Evolutionary conservation across 2,888 invertebrate species (phyloP), one percentile per base, ranked within the genome.

Genomic region (Ethmia dodecea): DNA sequence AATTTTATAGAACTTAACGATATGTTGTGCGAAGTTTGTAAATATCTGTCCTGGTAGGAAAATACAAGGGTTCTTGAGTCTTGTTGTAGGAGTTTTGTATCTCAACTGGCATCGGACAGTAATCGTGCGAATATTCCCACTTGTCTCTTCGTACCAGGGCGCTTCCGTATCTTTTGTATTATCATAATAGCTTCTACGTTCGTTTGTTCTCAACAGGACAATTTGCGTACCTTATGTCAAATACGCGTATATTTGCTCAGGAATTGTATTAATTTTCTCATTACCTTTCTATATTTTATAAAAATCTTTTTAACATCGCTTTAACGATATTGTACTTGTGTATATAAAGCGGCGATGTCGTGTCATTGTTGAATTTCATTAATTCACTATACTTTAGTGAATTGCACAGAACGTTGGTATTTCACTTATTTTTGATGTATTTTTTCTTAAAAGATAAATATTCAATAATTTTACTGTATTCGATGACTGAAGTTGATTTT

Each of bases 321-420:
- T 74, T 59, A 57, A 63, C 55, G n/a, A n/a, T 55, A 65, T 54
- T 61, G 55, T 33, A 28, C 42, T 38, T 15, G 27, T 32, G 22
- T 36, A 31, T 35, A 33, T 35, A 16, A 32, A 55, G 54, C 54
- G 60, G 66, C 69, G 71, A 65, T 68, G 64, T 70, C 68, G 68
- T 70, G 59, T 72, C 65, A 72, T 77, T 81, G 80, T 83, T 84
- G 60, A 74, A 70, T 67, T 70, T 68, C 56, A 13, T 66, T 68
- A 66, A 67, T 72, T 72, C 71, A 77, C 76, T 74, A 60, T 58
- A 48, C 58, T 78, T 78, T 80, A 79, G 74, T 73, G 77, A 69
- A 78, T 69, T 79, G 86, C 86, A 84, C 86, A 79, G 83, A 86
- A 84, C 65, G 86, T 84, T 86, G 81, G 77, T 79, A 65, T 79